phyloP scores from a whole-genome alignment of 2,888 invertebrate species.

The Epinotia bilunana region DNA sequence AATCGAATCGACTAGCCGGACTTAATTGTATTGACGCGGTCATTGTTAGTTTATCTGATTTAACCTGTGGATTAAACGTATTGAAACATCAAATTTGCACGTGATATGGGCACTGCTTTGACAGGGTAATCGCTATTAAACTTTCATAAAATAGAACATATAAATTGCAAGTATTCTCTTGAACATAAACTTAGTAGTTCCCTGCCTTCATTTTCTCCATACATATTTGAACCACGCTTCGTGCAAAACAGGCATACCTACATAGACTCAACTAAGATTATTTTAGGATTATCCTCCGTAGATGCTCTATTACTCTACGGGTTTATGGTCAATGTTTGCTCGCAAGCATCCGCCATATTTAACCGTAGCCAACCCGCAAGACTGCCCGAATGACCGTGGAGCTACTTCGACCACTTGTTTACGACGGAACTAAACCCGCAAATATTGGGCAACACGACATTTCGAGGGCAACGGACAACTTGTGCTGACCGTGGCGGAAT shows the following conservation, averaged over 20 bases:
- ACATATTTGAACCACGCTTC: background rate
- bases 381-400: slow-evolving; percentile 11
- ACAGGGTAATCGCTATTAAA: too few relatives aligned
- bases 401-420: slow-evolving; percentile 33
- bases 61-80: too few relatives aligned
- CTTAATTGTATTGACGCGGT: background rate
- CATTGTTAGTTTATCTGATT: background rate
- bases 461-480: background rate
- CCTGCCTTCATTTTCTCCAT: too few relatives aligned
- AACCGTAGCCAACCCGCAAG: slow-evolving; percentile 21
- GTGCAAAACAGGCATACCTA: background rate
- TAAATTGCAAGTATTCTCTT: too few relatives aligned
- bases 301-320: slow-evolving; percentile 1
- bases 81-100: too few relatives aligned
- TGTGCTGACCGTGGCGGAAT: background rate
- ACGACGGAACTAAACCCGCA: slow-evolving; percentile 36
- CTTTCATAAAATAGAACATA: too few relatives aligned
- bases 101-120: too few relatives aligned
- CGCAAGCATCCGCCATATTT: slow-evolving; percentile 6
- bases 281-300: background rate
- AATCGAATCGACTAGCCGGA: too few relatives aligned
- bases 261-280: background rate
- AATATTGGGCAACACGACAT: slow-evolving; percentile 29
- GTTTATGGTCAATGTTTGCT: slow-evolving; percentile 15
- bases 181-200: too few relatives aligned